Evolutionary conservation across 2,797 vertebrate species (phyloP).

Genomic region (Potorous gilbertii): DNA sequence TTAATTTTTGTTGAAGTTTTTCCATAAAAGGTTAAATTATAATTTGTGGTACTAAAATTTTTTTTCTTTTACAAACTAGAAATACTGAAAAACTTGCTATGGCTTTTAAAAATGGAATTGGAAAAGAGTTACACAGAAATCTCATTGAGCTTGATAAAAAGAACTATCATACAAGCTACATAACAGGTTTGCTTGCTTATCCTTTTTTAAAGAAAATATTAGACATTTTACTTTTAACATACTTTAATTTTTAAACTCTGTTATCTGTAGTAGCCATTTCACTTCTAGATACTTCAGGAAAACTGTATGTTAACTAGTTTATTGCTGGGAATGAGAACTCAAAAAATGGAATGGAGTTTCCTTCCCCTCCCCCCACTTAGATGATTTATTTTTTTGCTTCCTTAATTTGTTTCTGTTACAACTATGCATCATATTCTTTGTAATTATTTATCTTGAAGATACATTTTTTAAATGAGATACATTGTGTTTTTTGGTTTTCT

Average conservation of each 20-base stretch:
- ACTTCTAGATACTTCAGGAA: neutral
- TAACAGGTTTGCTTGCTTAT: slow-evolving; percentile 47
- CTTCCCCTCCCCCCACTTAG: neutral
- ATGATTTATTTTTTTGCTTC: neutral
- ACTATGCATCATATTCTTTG: neutral
- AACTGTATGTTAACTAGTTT: neutral
- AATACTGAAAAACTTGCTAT: slow-evolving; percentile 45
- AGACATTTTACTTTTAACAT: neutral
- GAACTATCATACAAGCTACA: slow-evolving; percentile 7
- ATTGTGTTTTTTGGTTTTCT: neutral
- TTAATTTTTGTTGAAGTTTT: neutral
- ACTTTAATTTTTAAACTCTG: neutral
- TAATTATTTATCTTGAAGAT: neutral
- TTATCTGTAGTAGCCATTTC: neutral
- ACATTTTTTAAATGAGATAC: neutral
- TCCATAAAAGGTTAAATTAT: neutral
- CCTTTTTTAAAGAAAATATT: neutral
- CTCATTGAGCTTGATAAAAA: slow-evolving; percentile 34
- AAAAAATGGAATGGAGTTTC: neutral
- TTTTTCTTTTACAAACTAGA: slow-evolving; percentile 27
- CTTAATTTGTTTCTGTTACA: neutral
- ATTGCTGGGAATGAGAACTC: neutral
- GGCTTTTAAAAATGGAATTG: slow-evolving; percentile 34
- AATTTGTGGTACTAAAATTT: neutral
- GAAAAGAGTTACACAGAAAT: slow-evolving; percentile 31